Percentiles rank a stretch among this genome's conserved stretches.
Conservation (phyloP, 2,113 vertebrate genomes). For the Brachypteracias leptosomus region DNA sequence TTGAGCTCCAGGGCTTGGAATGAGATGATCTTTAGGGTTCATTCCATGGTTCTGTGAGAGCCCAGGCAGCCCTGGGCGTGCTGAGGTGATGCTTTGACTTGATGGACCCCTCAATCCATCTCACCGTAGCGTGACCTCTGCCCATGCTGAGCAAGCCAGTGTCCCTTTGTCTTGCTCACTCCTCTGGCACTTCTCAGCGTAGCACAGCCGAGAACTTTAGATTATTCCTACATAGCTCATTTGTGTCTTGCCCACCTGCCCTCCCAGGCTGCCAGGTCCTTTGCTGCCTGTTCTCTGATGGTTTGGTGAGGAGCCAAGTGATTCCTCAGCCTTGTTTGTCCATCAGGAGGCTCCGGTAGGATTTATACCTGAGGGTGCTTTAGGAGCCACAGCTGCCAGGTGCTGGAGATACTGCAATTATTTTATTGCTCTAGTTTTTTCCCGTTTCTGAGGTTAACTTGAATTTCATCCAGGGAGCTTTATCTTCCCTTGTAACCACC, state of each 20-base stretch:
- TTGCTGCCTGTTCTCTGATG: neutral
- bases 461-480: fast-evolving
- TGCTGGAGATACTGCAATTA: neutral
- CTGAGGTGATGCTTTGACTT: neutral
- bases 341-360: neutral
- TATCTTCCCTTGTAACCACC: neutral
- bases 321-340: fast-evolving
- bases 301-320: neutral
- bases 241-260: neutral
- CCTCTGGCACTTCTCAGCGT: neutral
- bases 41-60: neutral
- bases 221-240: fast-evolving
- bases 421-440: neutral
- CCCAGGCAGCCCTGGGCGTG: neutral
- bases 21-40: neutral
- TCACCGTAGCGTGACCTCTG: neutral
- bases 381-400: neutral
- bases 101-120: neutral
- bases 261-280: neutral
- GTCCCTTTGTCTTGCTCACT: neutral
- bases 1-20: neutral
- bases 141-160: fast-evolving
- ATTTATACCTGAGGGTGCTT: fast-evolving
- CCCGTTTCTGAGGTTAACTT: neutral
- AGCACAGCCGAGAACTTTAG: neutral